A percentile compares a stretch with the other conserved stretches of the same genome.
Conservation (phyloP, 2,113 vertebrate species). For the Chunga burmeisteri region DNA sequence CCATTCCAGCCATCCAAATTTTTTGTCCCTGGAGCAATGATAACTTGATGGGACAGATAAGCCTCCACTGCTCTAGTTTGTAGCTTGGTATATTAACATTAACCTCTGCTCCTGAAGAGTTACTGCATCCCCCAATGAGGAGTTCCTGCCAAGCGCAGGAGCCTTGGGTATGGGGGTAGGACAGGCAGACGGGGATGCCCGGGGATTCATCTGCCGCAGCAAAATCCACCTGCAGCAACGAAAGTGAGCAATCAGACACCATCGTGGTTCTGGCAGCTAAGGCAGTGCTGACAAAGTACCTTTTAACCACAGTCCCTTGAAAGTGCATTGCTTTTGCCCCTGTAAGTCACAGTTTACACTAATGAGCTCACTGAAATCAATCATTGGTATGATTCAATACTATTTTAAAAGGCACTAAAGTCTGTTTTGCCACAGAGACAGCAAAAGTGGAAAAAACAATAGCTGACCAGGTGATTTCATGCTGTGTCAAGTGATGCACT, state of each 20-base stretch:
- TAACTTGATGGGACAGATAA: not conserved
- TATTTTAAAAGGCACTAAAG: not conserved
- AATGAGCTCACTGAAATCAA: not conserved
- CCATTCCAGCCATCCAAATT: not conserved
- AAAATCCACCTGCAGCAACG: not conserved
- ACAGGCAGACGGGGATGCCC: not conserved
- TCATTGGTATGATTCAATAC: not conserved
- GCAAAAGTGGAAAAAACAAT: not conserved
- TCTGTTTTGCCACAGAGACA: not conserved
- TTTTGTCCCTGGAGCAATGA: not conserved
- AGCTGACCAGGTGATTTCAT: not conserved
- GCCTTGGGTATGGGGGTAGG: rapidly evolving
- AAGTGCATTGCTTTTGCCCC: rapidly evolving
- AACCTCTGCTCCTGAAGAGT: not conserved
- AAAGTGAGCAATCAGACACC: not conserved
- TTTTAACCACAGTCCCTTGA: not conserved
- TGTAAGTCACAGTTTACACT: not conserved
- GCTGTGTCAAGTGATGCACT: not conserved
- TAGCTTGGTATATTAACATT: not conserved
- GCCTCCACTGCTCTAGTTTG: not conserved
- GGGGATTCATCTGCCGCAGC: not conserved
- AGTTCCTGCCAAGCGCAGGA: not conserved
- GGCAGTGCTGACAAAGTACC: not conserved
- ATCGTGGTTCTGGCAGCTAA: not conserved
- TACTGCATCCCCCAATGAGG: not conserved